Base-by-base conservation (phyloP, 30 jellyfish, hydroid and myxozoan species). In the Pelagia noctiluca region DNA sequence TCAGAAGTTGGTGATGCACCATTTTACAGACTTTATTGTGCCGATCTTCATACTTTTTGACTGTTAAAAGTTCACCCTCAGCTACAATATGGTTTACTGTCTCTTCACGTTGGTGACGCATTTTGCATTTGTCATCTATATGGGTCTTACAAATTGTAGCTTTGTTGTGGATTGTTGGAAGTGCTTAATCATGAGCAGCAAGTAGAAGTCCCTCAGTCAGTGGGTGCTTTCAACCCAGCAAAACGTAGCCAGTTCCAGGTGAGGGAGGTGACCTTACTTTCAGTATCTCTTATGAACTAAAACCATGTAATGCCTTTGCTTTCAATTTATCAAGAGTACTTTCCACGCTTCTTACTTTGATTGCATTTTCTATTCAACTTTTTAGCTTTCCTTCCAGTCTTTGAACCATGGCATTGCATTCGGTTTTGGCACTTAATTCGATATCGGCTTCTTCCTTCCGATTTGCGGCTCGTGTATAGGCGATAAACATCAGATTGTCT, bases 171-270 rank as follows among this genome's bases (percentile, higher is more conserved):
- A 48, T 75, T 22, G 86, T 75, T 10, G 42, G 46, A 10, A 38
- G 33, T 36, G 69, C 70, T 37, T 71, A 69, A 42, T 71, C 83
- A 18, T 75, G 75, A 29, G 86, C 86, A 48, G 86, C 86, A 48
- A 49, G 26, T 8, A 50, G 49, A 48, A 61, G 29, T 24, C 75
- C 24, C 57, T 75, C 75, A 48, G 86, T 75, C 52, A 26, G 75
- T 75, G 25, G 29, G 75, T 75, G 25, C 52, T 75, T 75, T 75
- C 35, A 75, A 42, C 29, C 75, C 61, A 23, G 75, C 75, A 50
- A 48, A 3, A 48, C 23, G 18, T 75, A 52, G 26, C 68, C 68
- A 52, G 4, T 3, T 3, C 68, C 68, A 52, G 12, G 12, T 8
- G 7, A 10, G 16, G 29, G 49, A 57, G 62, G 26, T 49, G 35